These are phyloP conservation scores for Pedicia rivosa DNA, from an alignment of 2,888 invertebrate genomes.

Conservation along the genomic window DNA sequence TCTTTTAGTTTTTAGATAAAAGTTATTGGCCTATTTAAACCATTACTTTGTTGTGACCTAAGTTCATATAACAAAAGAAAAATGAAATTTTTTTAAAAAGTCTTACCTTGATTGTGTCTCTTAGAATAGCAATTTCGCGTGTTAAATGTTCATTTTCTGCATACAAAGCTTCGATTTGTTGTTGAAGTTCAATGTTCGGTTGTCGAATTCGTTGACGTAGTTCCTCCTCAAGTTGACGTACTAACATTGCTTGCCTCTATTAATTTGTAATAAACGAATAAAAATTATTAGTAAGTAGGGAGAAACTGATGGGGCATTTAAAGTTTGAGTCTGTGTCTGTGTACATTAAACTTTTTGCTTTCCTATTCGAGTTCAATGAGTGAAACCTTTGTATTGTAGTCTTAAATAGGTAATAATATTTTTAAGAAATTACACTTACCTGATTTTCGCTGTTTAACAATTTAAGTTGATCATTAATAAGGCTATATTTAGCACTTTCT, in stretches of 20 bases:
- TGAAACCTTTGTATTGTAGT: too few species aligned
- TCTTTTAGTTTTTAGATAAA: too few species aligned
- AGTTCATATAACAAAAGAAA: background rate
- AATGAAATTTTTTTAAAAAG: constrained; percentile 4
- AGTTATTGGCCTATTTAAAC: too few species aligned
- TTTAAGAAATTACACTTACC: constrained; percentile 43
- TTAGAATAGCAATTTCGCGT: constrained; percentile 79
- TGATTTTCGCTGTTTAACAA: constrained; percentile 92
- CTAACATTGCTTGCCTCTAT: constrained; percentile 92
- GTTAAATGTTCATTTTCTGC: constrained; percentile 90
- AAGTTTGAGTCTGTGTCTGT: too few species aligned
- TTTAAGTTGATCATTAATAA: constrained; percentile 92
- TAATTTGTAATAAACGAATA: too few species aligned
- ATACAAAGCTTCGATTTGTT: constrained; percentile 82
- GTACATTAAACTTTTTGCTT: too few species aligned
- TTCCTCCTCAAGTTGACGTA: constrained; percentile 86
- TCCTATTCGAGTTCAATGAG: too few species aligned
- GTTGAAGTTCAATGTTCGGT: constrained; percentile 80
- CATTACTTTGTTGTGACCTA: background rate
- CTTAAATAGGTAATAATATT: too few species aligned
- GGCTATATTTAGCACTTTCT: constrained; percentile 91
- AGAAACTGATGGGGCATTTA: too few species aligned
- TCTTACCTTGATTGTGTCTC: constrained; percentile 86
- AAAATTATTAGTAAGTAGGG: too few species aligned
- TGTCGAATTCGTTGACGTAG: constrained; percentile 74